Percentiles rank a stretch among this genome's conserved stretches.
phyloP scores from a whole-genome alignment of 2,797 vertebrate genomes.

The Etheostoma nigrum region DNA sequence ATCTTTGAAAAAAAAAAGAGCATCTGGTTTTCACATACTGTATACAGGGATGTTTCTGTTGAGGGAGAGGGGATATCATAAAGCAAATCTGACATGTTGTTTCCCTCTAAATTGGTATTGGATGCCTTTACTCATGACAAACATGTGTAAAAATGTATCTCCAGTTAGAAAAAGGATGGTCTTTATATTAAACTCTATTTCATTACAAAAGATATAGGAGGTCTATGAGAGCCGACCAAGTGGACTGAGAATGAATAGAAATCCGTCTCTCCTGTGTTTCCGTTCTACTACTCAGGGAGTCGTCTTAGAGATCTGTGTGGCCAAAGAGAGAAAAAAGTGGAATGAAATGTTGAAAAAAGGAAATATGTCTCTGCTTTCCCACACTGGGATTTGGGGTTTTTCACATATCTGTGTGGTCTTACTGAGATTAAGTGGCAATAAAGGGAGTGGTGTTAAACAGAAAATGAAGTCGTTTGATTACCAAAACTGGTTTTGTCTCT shows the following conservation, averaged over 20 bases:
- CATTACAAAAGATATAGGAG: not conserved
- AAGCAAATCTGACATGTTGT: not conserved
- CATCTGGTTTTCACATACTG: not conserved
- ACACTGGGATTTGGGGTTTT: constrained; percentile 52
- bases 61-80: not conserved
- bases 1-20: not conserved
- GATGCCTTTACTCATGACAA: not conserved
- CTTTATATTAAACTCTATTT: not conserved
- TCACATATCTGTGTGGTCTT: constrained; percentile 72
- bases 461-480: constrained; percentile 54
- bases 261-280: constrained; percentile 31
- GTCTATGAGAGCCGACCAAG: constrained; percentile 7
- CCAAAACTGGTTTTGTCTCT: constrained; percentile 34
- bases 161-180: not conserved
- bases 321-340: constrained; percentile 41
- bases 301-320: constrained; percentile 43
- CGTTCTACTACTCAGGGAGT: constrained; percentile 36
- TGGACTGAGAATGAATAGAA: constrained; percentile 30
- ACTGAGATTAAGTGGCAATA: constrained; percentile 62
- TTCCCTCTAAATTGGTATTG: not conserved
- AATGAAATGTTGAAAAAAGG: constrained; percentile 63
- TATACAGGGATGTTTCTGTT: not conserved
- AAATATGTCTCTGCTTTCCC: constrained; percentile 53
- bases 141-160: constrained; percentile 5
- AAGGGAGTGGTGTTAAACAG: constrained; percentile 59